Evolutionary conservation across 2,888 invertebrate species (phyloP).

Genomic region (Hyalella azteca): DNA sequence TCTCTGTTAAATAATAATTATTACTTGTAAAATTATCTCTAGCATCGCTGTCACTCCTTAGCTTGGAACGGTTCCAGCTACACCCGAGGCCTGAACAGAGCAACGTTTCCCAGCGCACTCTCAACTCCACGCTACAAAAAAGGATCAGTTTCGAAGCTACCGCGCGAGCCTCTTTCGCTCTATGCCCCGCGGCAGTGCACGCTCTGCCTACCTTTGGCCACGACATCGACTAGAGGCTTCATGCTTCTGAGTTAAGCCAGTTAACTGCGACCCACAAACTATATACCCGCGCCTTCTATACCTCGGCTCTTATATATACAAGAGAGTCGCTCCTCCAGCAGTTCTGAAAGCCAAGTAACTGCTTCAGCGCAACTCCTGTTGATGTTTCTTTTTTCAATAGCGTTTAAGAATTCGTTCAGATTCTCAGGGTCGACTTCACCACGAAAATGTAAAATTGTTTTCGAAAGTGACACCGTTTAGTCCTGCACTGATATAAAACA

Average conservation of each 20-base stretch:
- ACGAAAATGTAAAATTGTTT: conserved; percentile 13
- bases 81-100: not conserved
- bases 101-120: conserved; percentile 2
- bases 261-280: conserved; percentile 13
- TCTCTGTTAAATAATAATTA: no score
- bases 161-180: conserved; percentile 23
- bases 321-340: not conserved
- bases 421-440: not conserved
- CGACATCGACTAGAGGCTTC: conserved; percentile 9
- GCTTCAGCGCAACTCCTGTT: not conserved
- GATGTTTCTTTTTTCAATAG: not conserved
- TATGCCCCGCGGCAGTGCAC: conserved; percentile 16
- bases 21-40: no score
- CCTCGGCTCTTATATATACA: not conserved
- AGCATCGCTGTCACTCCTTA: no score
- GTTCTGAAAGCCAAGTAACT: not conserved
- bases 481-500: no score
- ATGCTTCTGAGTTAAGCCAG: conserved; percentile 24
- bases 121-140: conserved; percentile 1
- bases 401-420: not conserved
- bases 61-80: no score
- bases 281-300: not conserved
- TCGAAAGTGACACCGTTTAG: conserved; percentile 21
- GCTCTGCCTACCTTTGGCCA: conserved; percentile 35
- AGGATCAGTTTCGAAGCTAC: conserved; percentile 29